Conservation (phyloP, 2,113 vertebrate genomes). For the Thamnophis sirtalis region DNA sequence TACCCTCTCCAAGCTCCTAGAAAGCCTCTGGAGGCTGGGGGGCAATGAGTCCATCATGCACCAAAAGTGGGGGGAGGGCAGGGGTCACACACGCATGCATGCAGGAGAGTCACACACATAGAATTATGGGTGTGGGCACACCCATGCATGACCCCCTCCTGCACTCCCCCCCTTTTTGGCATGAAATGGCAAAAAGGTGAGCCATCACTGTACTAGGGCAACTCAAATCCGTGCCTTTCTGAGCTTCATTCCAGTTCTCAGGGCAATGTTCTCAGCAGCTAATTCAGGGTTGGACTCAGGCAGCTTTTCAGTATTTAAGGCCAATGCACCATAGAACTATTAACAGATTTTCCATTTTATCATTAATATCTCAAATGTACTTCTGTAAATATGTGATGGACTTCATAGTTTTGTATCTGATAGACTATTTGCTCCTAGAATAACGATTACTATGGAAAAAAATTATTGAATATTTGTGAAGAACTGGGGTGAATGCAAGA, state of each 20-base stretch:
- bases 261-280: too few relatives aligned
- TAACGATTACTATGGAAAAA: background rate
- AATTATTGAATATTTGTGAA: background rate
- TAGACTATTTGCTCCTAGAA: constrained; percentile 1
- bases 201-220: background rate
- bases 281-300: background rate
- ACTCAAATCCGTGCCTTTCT: background rate
- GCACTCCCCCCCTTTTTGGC: too few relatives aligned
- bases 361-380: background rate
- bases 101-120: too few relatives aligned
- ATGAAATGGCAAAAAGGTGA: too few relatives aligned
- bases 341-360: background rate
- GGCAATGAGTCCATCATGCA: too few relatives aligned
- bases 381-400: constrained; percentile 13
- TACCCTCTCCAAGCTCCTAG: too few relatives aligned
- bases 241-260: background rate
- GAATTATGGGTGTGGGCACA: too few relatives aligned
- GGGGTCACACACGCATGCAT: too few relatives aligned
- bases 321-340: background rate
- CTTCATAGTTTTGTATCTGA: constrained; percentile 5
- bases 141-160: too few relatives aligned
- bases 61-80: too few relatives aligned
- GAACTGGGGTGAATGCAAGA: background rate
- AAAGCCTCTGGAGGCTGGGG: too few relatives aligned
- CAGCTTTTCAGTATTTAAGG: background rate